Evolutionary conservation across 2,888 invertebrate species (phyloP).

Genomic region (Aplocera efformata): DNA sequence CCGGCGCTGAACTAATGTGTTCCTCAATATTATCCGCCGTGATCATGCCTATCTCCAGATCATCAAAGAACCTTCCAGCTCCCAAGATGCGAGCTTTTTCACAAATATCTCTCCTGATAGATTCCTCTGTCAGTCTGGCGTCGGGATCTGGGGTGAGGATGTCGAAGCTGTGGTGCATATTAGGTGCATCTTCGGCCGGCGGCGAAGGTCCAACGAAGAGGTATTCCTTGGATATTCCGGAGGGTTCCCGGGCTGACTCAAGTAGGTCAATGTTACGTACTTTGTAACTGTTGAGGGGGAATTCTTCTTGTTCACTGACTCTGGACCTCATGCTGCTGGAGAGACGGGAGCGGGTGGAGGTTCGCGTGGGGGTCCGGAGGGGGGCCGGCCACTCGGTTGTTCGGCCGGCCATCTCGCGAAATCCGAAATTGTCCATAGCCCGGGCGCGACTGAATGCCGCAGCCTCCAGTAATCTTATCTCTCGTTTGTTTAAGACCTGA

Average conservation of each 20-base stretch:
- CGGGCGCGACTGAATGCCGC: constrained; percentile 51
- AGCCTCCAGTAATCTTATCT: constrained; percentile 63
- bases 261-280: constrained; percentile 73
- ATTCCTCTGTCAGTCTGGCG: constrained; percentile 86
- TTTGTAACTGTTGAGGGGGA: constrained; percentile 74
- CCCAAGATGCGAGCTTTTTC: constrained; percentile 85
- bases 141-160: constrained; percentile 84
- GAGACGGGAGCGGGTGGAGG: constrained; percentile 52
- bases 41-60: constrained; percentile 85
- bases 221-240: constrained; percentile 83
- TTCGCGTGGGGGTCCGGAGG: constrained; percentile 53
- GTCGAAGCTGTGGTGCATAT: constrained; percentile 88
- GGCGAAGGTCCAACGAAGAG: constrained; percentile 90
- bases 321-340: constrained; percentile 70
- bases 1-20: constrained; percentile 81
- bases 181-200: constrained; percentile 89
- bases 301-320: constrained; percentile 71
- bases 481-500: constrained; percentile 51
- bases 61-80: constrained; percentile 85
- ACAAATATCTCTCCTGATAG: constrained; percentile 83
- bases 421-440: constrained; percentile 83
- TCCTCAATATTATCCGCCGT: constrained; percentile 80
- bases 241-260: constrained; percentile 80
- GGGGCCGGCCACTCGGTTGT: constrained; percentile 57
- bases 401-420: constrained; percentile 70